Percentiles rank a stretch among this genome's conserved stretches.
phyloP scores from a whole-genome alignment of 2,888 invertebrate genomes.

The Amphipyra tragopoginis region DNA sequence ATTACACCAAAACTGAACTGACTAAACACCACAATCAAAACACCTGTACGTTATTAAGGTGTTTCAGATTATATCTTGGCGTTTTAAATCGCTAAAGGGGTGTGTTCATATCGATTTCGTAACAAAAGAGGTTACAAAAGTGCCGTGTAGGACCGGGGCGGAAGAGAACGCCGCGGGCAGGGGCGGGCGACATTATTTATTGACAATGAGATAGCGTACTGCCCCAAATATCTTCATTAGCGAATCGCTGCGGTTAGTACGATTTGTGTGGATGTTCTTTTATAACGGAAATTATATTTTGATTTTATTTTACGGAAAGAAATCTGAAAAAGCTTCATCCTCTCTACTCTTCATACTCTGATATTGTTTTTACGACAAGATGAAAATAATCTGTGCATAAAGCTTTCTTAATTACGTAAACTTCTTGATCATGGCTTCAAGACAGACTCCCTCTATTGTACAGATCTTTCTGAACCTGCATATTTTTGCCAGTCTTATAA shows the following conservation, averaged over 20 bases:
- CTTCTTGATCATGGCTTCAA: no score
- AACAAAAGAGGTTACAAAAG: conserved; percentile 67
- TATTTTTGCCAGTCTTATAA: no score
- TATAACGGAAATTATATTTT: neutral
- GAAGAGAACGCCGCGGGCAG: conserved; percentile 64
- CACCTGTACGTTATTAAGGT: conserved; percentile 64
- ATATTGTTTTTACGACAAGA: no score
- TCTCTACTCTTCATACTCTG: no score
- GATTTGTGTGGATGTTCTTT: conserved; percentile 62
- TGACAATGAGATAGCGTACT: conserved; percentile 75
- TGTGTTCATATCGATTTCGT: conserved; percentile 75
- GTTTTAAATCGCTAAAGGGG: conserved; percentile 62
- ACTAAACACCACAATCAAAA: conserved; percentile 53
- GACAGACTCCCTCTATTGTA: no score
- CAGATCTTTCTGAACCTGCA: no score
- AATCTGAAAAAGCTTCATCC: no score
- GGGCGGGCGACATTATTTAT: conserved; percentile 75
- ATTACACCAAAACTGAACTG: conserved; percentile 32
- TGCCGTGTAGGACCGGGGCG: conserved; percentile 51
- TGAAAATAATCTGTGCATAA: no score
- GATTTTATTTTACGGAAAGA: neutral
- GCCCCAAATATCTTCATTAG: conserved; percentile 84
- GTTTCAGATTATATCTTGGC: conserved; percentile 56
- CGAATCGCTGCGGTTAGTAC: conserved; percentile 66
- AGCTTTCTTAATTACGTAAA: no score